These are phyloP conservation scores for Uropsilus gracilis DNA, from an alignment of 2,113 vertebrate genomes.

Conservation along the genomic window DNA sequence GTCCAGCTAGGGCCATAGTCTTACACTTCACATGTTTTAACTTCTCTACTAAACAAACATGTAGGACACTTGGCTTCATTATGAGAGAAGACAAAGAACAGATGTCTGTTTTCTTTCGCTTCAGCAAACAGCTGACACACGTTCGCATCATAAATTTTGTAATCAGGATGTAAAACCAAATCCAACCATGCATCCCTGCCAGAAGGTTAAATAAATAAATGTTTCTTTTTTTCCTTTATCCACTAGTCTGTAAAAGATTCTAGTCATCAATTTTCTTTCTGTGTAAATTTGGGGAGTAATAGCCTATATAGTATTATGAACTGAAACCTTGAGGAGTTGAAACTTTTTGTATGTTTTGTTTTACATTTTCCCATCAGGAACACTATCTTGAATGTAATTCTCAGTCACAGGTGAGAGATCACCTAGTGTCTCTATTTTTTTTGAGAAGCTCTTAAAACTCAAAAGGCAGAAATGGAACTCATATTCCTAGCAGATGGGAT, in stretches of 20 bases:
- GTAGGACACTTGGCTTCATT: neutral
- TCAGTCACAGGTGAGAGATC: constrained; percentile 47
- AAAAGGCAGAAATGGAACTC: constrained; percentile 46
- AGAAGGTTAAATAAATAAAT: constrained; percentile 77
- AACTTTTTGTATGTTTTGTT: constrained; percentile 11
- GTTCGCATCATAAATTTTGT: constrained; percentile 69
- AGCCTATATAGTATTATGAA: neutral
- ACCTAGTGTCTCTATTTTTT: constrained; percentile 38
- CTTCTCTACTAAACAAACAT: constrained; percentile 40
- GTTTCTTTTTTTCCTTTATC: neutral
- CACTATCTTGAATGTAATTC: neutral
- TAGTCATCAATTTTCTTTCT: neutral
- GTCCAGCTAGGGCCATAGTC: neutral
- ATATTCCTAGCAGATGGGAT: constrained; percentile 31
- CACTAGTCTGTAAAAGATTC: neutral
- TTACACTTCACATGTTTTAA: constrained; percentile 5
- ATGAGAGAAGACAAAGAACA: constrained; percentile 54
- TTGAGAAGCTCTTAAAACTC: constrained; percentile 25
- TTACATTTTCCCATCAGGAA: neutral
- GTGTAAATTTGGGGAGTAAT: neutral
- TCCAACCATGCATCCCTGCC: constrained; percentile 45
- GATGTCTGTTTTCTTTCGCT: constrained; percentile 51
- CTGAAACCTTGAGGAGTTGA: neutral
- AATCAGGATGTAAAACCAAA: constrained; percentile 73
- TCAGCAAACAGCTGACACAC: constrained; percentile 51